phyloP scores from a whole-genome alignment of 1,140 invertebrate genomes.

The Cyrtorhinus lividipennis region DNA sequence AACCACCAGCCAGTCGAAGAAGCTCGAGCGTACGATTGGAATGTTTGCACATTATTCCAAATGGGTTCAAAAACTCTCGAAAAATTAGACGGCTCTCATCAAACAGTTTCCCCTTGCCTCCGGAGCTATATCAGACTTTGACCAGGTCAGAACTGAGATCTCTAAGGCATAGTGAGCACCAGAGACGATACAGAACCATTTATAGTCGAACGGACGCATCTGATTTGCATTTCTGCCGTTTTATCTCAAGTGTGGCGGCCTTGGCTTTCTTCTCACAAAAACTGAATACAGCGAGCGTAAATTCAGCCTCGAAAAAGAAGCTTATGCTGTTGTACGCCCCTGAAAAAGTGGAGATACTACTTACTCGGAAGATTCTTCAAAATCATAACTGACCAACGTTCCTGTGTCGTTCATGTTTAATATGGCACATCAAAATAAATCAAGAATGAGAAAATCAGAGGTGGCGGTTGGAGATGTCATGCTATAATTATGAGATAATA shows the following conservation, averaged over 20 bases:
- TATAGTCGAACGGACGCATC: not conserved
- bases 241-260: not conserved
- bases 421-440: not conserved
- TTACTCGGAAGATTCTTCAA: too few relatives aligned
- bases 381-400: not conserved
- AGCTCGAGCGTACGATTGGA: too few relatives aligned
- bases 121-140: not conserved
- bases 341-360: too few relatives aligned
- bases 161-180: not conserved
- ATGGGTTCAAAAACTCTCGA: not conserved
- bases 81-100: not conserved
- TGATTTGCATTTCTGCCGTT: not conserved
- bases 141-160: too few relatives aligned
- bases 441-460: not conserved
- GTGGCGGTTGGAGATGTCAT: too few relatives aligned
- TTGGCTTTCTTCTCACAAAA: not conserved
- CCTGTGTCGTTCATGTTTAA: not conserved
- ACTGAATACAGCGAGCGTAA: not conserved
- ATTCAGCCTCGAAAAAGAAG: not conserved
- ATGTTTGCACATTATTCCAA: too few relatives aligned
- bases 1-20: too few relatives aligned
- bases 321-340: too few relatives aligned
- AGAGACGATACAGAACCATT: not conserved
- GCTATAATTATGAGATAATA: too few relatives aligned
- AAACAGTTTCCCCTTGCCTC: not conserved